phyloP scores from a whole-genome alignment of 1,140 invertebrate species.

The Drosophila prosaltans region DNA sequence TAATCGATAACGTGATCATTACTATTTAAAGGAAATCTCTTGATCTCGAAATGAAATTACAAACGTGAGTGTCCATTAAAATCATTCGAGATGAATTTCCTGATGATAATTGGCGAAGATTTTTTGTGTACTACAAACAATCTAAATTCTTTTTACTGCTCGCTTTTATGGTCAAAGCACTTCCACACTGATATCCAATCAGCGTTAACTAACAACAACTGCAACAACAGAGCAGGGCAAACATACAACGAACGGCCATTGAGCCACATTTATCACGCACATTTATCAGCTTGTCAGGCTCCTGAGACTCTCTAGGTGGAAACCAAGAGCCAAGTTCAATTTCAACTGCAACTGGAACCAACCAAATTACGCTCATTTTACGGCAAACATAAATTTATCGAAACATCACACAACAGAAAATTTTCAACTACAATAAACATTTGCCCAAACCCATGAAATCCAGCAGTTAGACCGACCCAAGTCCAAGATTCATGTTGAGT shows the following conservation, averaged over 20 bases:
- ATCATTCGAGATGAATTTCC: slow-evolving; percentile 8
- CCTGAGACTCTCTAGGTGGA: slow-evolving; percentile 25
- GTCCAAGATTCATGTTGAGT: neutral
- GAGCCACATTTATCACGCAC: slow-evolving; percentile 73
- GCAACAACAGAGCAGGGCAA: slow-evolving; percentile 25
- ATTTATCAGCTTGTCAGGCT: slow-evolving; percentile 77
- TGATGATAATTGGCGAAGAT: slow-evolving; percentile 12
- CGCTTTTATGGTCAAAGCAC: slow-evolving; percentile 31
- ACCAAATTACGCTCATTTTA: slow-evolving; percentile 80
- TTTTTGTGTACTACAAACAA: slow-evolving; percentile 14
- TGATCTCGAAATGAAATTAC: slow-evolving; percentile 5
- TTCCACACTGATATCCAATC: slow-evolving; percentile 67
- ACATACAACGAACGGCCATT: slow-evolving; percentile 22
- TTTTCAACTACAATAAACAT: slow-evolving; percentile 54
- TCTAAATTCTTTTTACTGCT: slow-evolving; percentile 12
- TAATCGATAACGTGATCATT: neutral
- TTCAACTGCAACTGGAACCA: slow-evolving; percentile 41
- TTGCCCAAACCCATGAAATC: slow-evolving; percentile 24
- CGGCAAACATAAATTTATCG: slow-evolving; percentile 74
- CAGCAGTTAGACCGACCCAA: neutral
- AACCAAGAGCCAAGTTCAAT: slow-evolving; percentile 3
- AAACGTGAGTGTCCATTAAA: slow-evolving; percentile 13
- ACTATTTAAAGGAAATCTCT: neutral
- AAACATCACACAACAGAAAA: slow-evolving; percentile 53
- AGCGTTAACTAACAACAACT: slow-evolving; percentile 41